A percentile compares a stretch with the other conserved stretches of the same genome.
These are phyloP conservation scores for Antedon mediterranea DNA, from an alignment of 53 echinoderm and acorn worm genomes.

Conservation along the genomic window DNA sequence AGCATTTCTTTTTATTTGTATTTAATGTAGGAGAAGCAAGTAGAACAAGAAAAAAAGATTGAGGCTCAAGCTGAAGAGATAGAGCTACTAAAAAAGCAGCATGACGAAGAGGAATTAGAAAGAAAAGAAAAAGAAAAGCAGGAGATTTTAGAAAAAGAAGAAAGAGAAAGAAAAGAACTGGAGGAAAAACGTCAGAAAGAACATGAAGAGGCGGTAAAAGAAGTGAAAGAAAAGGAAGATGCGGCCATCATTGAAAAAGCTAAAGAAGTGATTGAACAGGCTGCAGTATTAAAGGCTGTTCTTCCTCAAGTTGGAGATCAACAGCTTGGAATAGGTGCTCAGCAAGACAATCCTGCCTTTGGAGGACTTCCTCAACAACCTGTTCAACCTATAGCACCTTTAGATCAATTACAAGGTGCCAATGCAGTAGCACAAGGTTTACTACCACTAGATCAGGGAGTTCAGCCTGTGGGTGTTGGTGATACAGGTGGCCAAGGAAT, in stretches of 20 bases:
- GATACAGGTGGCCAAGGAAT: not conserved
- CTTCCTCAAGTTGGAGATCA: not conserved
- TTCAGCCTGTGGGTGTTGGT: not conserved
- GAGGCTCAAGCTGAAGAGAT: conserved; percentile 74
- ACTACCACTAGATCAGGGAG: not conserved
- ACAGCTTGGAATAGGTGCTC: not conserved
- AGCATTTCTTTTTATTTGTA: no score
- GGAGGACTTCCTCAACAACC: not conserved
- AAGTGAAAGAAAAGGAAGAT: not conserved
- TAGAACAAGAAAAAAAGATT: conserved; percentile 51
- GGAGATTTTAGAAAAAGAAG: not conserved
- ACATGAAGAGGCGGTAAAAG: not conserved
- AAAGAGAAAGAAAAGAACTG: not conserved
- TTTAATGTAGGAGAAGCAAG: conserved; percentile 33
- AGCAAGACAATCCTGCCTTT: not conserved
- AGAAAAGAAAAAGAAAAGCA: conserved; percentile 3
- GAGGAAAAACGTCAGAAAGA: not conserved
- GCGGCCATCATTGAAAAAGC: not conserved
- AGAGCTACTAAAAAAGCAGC: conserved; percentile 59
- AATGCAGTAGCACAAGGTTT: not conserved
- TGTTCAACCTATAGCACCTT: not conserved
- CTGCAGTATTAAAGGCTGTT: not conserved
- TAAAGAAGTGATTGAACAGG: not conserved
- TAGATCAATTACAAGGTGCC: not conserved
- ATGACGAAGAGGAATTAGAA: conserved; percentile 35